Evolutionary conservation across 2,888 invertebrate species (phyloP), one percentile per base, ranked within the genome.

Genomic region (Trachelus iudaicus): DNA sequence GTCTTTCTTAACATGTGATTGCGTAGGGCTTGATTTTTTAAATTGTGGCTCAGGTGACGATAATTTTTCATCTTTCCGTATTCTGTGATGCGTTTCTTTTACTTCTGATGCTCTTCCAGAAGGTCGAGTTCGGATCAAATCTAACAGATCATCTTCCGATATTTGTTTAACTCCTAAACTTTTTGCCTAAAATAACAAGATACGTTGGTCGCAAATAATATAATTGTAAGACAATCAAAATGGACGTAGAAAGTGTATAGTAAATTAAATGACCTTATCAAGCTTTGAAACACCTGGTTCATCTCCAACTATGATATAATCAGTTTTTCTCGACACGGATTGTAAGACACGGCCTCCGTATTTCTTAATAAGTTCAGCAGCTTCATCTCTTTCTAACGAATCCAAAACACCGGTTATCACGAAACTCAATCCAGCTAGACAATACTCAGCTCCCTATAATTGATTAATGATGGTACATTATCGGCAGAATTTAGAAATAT

Each of bases 261-360:
- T 9, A 76, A 40, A 68, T 78, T 69, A 69, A 35, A 23, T 34
- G 79, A 89, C 90, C 80, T 97, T 97, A 0, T 94, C 94, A 73
- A 97, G 89, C 93, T 98, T 98, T 6, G 96, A 93, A 11, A 96
- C 96, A 0, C 98, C 98, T 1, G 97, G 94, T 76, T 98, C 97
- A 76, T 97, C 95, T 0, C 98, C 98, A 3, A 95, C 94, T 34
- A 98, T 93, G 2, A 98, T 90, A 90, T 97, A 98, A 84, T 95
- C 95, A 11, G 97, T 96, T 92, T 96, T 96, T 87, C 94, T 95
- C 79, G 97, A 97, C 33, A 98, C 93, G 73, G 93, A 92, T 69
- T 93, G 93, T 80, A 96, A 95, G 2, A 96, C 93, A 88, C 94
- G 94, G 1, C 98, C 98, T 0, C 98, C 97, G 90, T 96, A 96